Conservation (phyloP, 2,113 vertebrate genomes). For the Micronisus gabar region DNA sequence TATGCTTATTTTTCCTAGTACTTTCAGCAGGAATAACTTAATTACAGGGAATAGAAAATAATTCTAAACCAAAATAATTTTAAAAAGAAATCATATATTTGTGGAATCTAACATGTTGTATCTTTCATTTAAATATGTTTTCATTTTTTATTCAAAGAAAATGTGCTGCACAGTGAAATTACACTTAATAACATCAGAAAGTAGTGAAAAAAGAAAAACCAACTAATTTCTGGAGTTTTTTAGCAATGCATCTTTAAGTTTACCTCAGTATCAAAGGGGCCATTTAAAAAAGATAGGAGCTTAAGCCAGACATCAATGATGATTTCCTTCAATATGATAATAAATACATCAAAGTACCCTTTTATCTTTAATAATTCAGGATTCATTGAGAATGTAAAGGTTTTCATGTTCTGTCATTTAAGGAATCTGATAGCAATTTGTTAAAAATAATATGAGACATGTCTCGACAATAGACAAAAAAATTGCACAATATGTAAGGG, state of each 20-base stretch:
- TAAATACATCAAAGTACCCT: slow-evolving; percentile 70
- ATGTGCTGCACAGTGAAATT: background rate
- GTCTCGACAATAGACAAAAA: background rate
- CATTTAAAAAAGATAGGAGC: slow-evolving; percentile 64
- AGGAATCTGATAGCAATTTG: slow-evolving; percentile 56
- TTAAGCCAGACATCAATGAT: slow-evolving; percentile 57
- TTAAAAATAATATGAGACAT: slow-evolving; percentile 50
- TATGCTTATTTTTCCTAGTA: background rate
- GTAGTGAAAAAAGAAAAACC: background rate
- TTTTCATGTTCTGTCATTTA: slow-evolving; percentile 66
- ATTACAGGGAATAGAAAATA: background rate
- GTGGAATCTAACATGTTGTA: background rate
- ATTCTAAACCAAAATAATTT: background rate
- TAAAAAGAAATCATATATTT: background rate
- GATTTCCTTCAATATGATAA: slow-evolving; percentile 61
- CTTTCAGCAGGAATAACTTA: background rate
- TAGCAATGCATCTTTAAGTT: slow-evolving; percentile 43
- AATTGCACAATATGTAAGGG: background rate
- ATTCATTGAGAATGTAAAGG: slow-evolving; percentile 65
- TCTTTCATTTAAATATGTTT: background rate
- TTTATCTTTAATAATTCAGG: slow-evolving; percentile 78
- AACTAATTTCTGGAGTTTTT: background rate
- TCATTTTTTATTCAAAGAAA: background rate
- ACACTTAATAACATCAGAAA: background rate
- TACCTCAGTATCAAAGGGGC: slow-evolving; percentile 2